Evolutionary conservation across 2,888 invertebrate species (phyloP), one percentile per base, ranked within the genome.

Genomic region (Himalopsyche anomala): DNA sequence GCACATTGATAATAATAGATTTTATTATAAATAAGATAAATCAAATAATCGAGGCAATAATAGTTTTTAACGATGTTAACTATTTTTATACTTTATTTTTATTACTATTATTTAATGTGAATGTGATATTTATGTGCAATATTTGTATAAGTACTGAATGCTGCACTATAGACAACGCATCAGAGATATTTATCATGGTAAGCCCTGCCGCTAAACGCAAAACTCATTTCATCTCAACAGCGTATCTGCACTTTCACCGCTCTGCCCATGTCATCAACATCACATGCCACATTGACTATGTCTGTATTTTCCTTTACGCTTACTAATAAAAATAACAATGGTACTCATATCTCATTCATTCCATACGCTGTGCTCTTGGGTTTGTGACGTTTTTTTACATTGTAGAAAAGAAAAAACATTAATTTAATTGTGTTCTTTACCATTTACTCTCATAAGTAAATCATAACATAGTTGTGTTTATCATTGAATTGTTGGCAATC

Each of bases 111-210:
- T 80, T 80, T 80, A 42, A 80, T n/a, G 51, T 51, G 74, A 80
- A 83, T 85, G 82, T 83, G 83, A 82, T 85, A 85, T 85, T 85
- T 81, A 54, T 85, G 79, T 84, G 55, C 80, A 54, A 84, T 80
- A 84, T 55, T 36, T 74, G 36, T 74, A 74, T 74, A 83, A 81
- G 74, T 45, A 80, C 74, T 80, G 84, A 81, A 80, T 51, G 55
- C 80, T 42, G 81, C 80, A 28, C 36, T 80, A 28, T 62, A 62
- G 74, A 74, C 36, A 74, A 36, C 74, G 38, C 74, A 42, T 83
- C 38, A 62, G 42, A 19, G 56, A 56, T 83, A 83, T 38, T 56
- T 83, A 80, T 79, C 45, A 83, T 82, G 87, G 87, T 87, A 87
- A 87, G 87, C 86, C 54, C 80, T 45, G 56, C 62, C 19, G 81